Percentiles rank a stretch among this genome's conserved stretches.
These are phyloP conservation scores for Gobio occitaniae DNA, from an alignment of 2,797 vertebrate species.

Conservation along the genomic window DNA sequence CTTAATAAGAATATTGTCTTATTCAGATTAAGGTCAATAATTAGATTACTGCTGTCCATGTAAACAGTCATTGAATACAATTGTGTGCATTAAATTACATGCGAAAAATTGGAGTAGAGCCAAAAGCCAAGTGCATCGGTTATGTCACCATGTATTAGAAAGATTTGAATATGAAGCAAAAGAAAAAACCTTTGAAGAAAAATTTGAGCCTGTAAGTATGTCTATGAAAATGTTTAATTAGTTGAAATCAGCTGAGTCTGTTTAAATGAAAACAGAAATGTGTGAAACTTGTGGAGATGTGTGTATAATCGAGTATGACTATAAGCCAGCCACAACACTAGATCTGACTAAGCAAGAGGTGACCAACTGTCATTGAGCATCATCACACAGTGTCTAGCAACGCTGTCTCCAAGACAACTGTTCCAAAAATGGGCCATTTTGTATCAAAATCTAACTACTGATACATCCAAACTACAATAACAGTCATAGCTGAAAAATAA, in stretches of 20 bases:
- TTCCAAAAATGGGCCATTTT: constrained; percentile 29
- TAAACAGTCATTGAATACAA: background rate
- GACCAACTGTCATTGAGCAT: constrained; percentile 51
- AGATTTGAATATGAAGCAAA: background rate
- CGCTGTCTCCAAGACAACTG: constrained; percentile 47
- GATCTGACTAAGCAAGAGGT: constrained; percentile 50
- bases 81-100: background rate
- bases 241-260: background rate
- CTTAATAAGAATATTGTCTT: too few species aligned
- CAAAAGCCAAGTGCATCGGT: background rate
- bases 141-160: background rate
- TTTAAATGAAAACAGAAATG: background rate
- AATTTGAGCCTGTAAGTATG: background rate
- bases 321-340: constrained; percentile 16
- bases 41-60: too few species aligned
- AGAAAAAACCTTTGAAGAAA: background rate
- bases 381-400: constrained; percentile 53
- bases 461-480: constrained; percentile 56
- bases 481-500: too few species aligned
- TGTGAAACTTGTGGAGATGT: background rate
- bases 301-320: constrained; percentile 22
- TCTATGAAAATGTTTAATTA: background rate
- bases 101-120: background rate
- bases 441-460: background rate
- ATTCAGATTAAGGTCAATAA: too few species aligned